Evolutionary conservation across 2,888 invertebrate species (phyloP), one percentile per base, ranked within the genome.

Genomic region (Eupithecia dodoneata): DNA sequence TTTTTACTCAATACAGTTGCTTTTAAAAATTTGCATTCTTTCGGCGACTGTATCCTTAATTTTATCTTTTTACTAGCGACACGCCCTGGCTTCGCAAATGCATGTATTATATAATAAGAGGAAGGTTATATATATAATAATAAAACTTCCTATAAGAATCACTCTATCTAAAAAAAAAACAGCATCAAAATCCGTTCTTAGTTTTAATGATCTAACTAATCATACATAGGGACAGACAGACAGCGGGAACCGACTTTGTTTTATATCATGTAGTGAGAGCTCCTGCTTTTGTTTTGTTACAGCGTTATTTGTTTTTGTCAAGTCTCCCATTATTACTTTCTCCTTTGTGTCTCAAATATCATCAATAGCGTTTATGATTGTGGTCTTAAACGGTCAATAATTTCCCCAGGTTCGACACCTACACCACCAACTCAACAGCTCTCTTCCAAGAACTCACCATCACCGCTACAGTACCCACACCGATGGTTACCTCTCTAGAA

Each of bases 361-460:
- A 30, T 30, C 63, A 63, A 63, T 10, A 63, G 10, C 10, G 30
- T 63, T 30, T 10, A 59, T 59, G 10, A 59, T 30, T 30, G 30
- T 30, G 0, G 30, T 30, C 30, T 1, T 30, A 30, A 30, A 30
- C 30, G 30, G 30, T 30, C 3, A 59, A 4, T 63, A 2, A n/a
- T n/a, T n/a, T 63, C 4, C 63, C 4, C 63, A 96, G 96, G 82
- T 96, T 95, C 81, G 65, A 87, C 0, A 85, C 87, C 41, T 96
- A 95, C 86, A 82, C 85, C 9, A 82, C 83, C 7, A 87, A 90
- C 45, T 88, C 94, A 65, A 93, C 94, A 0, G 89, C 91, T 0
- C 86, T 89, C 1, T 96, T 96, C 83, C 90, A 94, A 74, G 91
- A 91, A 73, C 88, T 96, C 13, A 83, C 83, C 30, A 93, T 96